phyloP scores from a whole-genome alignment of 1,140 invertebrate genomes.

The Drosophila nebulosa region DNA sequence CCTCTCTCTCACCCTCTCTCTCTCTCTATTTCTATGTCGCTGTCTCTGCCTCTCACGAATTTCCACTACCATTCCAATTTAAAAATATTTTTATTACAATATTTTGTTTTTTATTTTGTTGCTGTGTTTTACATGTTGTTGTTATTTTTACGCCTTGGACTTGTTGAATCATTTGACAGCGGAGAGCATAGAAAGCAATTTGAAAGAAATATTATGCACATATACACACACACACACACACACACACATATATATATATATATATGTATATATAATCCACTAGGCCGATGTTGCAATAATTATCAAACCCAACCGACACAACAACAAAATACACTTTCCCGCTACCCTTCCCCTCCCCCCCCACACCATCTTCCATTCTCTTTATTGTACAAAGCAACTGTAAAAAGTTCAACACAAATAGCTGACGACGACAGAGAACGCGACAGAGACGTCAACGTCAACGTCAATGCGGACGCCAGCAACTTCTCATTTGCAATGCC shows the following conservation, averaged over 20 bases:
- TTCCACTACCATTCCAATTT: background rate
- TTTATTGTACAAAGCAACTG: slow-evolving; percentile 1
- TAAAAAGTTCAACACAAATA: slow-evolving; percentile 23
- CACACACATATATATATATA: background rate
- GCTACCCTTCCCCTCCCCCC: background rate
- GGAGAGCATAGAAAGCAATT: slow-evolving; percentile 11
- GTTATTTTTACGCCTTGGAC: slow-evolving; percentile 8
- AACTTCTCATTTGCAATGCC: slow-evolving; percentile 43
- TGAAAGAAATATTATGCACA: slow-evolving; percentile 20
- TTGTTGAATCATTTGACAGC: slow-evolving; percentile 23
- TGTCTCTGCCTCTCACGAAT: background rate
- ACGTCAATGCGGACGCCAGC: background rate
- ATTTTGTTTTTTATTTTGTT: background rate
- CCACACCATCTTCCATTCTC: background rate
- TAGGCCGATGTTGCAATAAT: slow-evolving; percentile 19
- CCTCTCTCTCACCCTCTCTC: background rate
- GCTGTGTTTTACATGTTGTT: slow-evolving; percentile 10
- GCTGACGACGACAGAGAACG: background rate
- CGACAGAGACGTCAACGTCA: background rate
- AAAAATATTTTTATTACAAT: slow-evolving; percentile 15
- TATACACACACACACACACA: background rate
- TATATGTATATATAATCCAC: background rate
- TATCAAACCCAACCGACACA: slow-evolving; percentile 15
- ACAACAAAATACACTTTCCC: background rate
- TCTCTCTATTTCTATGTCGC: background rate